These are phyloP conservation scores for Diloba caeruleocephala DNA, from an alignment of 2,888 invertebrate genomes.

Conservation along the genomic window DNA sequence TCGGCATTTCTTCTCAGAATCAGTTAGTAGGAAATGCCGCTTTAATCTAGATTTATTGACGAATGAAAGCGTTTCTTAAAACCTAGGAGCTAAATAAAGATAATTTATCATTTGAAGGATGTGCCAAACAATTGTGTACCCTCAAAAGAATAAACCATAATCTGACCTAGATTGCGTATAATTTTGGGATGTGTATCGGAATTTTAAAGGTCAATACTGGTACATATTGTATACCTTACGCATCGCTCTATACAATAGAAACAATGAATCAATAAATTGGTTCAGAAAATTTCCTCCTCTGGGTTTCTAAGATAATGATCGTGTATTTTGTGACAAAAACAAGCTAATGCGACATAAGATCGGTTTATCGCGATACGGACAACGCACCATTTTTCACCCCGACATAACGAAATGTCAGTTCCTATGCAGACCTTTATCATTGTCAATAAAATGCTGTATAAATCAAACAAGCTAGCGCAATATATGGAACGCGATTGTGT, in stretches of 20 bases:
- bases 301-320: conserved; percentile 37
- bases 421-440: conserved; percentile 82
- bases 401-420: conserved; percentile 80
- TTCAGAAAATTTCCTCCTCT: conserved; percentile 12
- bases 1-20: no score
- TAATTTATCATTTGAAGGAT: no score
- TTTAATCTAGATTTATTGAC: no score
- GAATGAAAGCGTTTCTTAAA: no score
- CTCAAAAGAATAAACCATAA: no score
- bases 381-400: conserved; percentile 76
- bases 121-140: no score
- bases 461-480: conserved; percentile 69
- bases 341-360: conserved; percentile 66
- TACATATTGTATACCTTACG: no score
- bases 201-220: no score
- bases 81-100: no score
- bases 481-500: conserved; percentile 46
- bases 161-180: no score
- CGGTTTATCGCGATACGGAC: conserved; percentile 57
- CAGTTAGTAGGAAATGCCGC: no score
- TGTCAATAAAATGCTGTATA: conserved; percentile 79
- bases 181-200: no score
- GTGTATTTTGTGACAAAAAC: conserved; percentile 60
- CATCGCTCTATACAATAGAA: conserved; percentile 4
- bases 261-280: conserved; percentile 3